phyloP scores from a whole-genome alignment of 2,797 vertebrate species.

The Enteromius argenteus region DNA sequence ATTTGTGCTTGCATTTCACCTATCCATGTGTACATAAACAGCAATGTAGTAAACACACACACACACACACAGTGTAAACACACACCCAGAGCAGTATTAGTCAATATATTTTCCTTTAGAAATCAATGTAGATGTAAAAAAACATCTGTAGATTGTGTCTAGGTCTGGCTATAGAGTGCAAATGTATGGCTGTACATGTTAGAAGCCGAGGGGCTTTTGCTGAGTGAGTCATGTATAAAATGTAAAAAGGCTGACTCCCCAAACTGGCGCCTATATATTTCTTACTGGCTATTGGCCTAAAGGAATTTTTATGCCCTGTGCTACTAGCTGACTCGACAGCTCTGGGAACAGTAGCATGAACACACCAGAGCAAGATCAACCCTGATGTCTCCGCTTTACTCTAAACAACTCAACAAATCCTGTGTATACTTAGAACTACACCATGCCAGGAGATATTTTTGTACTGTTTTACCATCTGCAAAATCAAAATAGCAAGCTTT shows the following conservation, averaged over 20 bases:
- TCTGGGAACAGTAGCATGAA: slow-evolving; percentile 50
- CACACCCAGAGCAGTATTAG: not conserved
- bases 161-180: not conserved
- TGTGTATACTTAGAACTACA: too few relatives aligned
- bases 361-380: slow-evolving; percentile 41
- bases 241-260: slow-evolving; percentile 63
- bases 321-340: slow-evolving; percentile 64
- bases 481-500: not conserved
- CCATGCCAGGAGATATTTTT: not conserved
- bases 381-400: slow-evolving; percentile 5
- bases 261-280: slow-evolving; percentile 62
- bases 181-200: not conserved
- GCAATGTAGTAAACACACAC: not conserved
- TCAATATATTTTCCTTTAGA: not conserved
- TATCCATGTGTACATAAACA: not conserved
- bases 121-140: not conserved
- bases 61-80: not conserved
- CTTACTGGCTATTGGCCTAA: slow-evolving; percentile 57
- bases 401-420: not conserved
- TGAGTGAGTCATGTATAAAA: slow-evolving; percentile 58
- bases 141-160: not conserved
- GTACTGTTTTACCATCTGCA: not conserved
- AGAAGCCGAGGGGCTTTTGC: slow-evolving; percentile 55
- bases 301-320: slow-evolving; percentile 56
- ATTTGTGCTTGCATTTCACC: not conserved